Evolutionary conservation across 2,113 vertebrate species (phyloP).

Genomic region (Atherinomorus stipes): DNA sequence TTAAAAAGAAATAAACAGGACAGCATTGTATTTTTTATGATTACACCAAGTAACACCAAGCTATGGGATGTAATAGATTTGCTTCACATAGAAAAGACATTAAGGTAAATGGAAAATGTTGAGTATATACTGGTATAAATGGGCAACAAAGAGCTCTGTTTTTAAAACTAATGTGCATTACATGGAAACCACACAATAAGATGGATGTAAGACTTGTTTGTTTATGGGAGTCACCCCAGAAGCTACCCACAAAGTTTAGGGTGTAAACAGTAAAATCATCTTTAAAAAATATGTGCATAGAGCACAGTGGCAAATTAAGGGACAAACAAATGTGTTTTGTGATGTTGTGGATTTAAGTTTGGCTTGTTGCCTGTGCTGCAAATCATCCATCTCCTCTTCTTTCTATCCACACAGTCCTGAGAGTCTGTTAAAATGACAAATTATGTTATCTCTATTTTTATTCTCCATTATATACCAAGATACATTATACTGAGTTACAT

Average conservation of each 20-base stretch:
- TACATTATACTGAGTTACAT: conserved; percentile 29
- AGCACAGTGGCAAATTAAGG: conserved; percentile 23
- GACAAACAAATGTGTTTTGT: conserved; percentile 23
- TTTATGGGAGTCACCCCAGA: no score
- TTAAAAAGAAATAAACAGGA: conserved; percentile 51
- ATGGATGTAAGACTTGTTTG: no score
- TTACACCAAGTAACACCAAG: no score
- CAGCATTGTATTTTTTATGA: conserved; percentile 26
- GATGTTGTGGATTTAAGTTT: conserved; percentile 56
- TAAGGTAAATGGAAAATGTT: no score
- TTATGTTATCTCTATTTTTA: conserved; percentile 19
- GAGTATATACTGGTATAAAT: no score
- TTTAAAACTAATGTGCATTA: no score
- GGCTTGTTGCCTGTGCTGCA: conserved; percentile 31
- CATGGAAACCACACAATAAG: no score
- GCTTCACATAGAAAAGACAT: no score
- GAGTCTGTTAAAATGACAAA: conserved; percentile 19
- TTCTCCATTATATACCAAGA: conserved; percentile 33
- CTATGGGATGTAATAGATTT: no score
- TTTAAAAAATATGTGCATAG: conserved; percentile 9
- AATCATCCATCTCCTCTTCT: conserved; percentile 17
- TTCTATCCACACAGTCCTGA: neutral
- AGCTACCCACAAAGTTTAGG: no score
- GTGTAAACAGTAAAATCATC: neutral
- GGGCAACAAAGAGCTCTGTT: no score